Conservation (phyloP, 2,888 invertebrate species). For the Leistus spinibarbis region DNA sequence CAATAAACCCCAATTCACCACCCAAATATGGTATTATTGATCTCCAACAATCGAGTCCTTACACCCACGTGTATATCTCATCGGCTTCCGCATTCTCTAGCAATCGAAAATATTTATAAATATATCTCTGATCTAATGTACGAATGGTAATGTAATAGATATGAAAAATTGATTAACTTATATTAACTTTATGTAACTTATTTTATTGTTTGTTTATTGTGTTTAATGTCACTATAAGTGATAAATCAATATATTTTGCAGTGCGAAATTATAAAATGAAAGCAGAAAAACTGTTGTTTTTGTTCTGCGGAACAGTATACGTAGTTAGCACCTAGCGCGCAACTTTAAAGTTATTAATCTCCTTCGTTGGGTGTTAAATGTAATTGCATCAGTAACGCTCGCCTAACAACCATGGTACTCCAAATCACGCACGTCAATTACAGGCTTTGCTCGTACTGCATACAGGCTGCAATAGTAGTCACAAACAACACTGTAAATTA, state of each 20-base stretch:
- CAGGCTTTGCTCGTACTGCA: conserved; percentile 4
- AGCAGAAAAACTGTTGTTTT: not conserved
- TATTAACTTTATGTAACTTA: too few species aligned
- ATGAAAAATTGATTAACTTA: not conserved
- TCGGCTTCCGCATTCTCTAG: not conserved
- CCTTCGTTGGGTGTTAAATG: conserved; percentile 19
- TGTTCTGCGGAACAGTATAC: not conserved
- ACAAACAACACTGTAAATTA: not conserved
- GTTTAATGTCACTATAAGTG: too few species aligned
- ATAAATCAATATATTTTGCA: too few species aligned
- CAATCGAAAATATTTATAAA: not conserved
- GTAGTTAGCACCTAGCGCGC: too few species aligned
- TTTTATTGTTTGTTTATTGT: too few species aligned
- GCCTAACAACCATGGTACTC: conserved; percentile 1
- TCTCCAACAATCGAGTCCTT: not conserved
- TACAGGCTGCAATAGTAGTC: not conserved
- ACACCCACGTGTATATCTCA: not conserved
- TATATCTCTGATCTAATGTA: too few species aligned
- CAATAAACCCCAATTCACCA: not conserved
- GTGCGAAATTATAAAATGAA: not conserved
- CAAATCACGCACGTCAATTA: conserved; percentile 37
- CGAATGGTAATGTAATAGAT: not conserved
- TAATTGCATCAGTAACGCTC: not conserved
- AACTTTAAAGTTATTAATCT: conserved; percentile 22
- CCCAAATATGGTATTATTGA: not conserved